Evolutionary conservation across 2,113 vertebrate genomes (phyloP).

Genomic region (Seriola rivoliana): DNA sequence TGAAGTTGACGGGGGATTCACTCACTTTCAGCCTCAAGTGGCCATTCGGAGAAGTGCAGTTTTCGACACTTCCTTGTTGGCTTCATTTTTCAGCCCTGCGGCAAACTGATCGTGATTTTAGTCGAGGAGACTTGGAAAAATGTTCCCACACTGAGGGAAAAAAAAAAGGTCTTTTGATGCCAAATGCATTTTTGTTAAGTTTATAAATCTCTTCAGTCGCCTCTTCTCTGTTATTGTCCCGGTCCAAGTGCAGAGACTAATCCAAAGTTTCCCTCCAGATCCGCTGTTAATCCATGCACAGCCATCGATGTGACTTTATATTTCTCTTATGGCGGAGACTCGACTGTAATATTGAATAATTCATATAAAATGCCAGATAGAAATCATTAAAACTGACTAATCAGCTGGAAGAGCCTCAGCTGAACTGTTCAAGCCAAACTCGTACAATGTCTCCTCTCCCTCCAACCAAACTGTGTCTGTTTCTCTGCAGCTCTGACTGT

Average conservation of each 20-base stretch:
- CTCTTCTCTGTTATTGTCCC: conserved; percentile 2
- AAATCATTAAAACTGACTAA: conserved; percentile 14
- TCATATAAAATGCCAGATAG: conserved; percentile 19
- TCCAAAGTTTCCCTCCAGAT: conserved; percentile 14
- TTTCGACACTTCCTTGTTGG: too few species aligned
- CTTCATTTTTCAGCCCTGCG: too few species aligned
- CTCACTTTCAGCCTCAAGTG: too few species aligned
- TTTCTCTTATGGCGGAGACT: neutral
- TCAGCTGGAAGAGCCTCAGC: neutral
- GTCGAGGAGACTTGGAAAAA: neutral
- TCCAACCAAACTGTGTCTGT: neutral
- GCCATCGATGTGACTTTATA: neutral
- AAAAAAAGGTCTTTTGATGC: neutral
- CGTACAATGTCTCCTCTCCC: neutral
- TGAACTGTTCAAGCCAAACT: neutral
- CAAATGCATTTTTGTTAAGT: conserved; percentile 10
- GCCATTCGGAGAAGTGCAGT: too few species aligned
- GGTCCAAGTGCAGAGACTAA: neutral
- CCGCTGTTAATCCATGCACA: neutral
- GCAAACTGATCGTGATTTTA: neutral
- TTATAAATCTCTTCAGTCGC: conserved; percentile 1
- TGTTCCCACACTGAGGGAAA: neutral
- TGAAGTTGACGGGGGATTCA: too few species aligned
- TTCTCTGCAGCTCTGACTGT: neutral
- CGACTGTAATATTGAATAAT: conserved; percentile 14